These are phyloP conservation scores for Zosterops japonicus DNA, from an alignment of 2,113 vertebrate genomes.

Conservation along the genomic window DNA sequence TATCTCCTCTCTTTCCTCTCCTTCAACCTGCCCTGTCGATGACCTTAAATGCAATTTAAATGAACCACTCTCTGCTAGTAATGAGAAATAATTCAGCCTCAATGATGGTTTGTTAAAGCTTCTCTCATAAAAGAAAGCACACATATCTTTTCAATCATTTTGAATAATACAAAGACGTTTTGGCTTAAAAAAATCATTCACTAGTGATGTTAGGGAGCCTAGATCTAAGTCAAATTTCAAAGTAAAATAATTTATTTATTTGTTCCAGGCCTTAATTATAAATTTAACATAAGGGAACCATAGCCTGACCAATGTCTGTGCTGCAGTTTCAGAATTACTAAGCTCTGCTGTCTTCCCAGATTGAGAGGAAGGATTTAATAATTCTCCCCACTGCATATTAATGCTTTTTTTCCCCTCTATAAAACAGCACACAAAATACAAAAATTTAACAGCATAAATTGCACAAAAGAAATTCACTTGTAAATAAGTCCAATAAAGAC, in stretches of 20 bases:
- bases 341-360: not conserved
- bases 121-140: not conserved
- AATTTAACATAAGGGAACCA: not conserved
- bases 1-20: not conserved
- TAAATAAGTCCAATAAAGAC: not conserved
- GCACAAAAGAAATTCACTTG: not conserved
- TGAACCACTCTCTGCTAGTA: not conserved
- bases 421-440: not conserved
- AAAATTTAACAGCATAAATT: not conserved
- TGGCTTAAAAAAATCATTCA: not conserved
- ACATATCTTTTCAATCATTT: not conserved
- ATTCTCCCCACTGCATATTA: not conserved
- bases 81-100: conserved; percentile 34
- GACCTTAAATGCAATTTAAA: conserved; percentile 52
- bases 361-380: not conserved
- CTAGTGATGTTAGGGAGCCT: not conserved
- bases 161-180: not conserved
- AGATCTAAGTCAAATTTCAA: not conserved
- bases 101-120: not conserved
- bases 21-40: conserved; percentile 15
- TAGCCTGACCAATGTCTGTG: not conserved
- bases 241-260: not conserved
- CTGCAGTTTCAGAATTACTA: not conserved
- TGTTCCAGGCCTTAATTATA: not conserved
- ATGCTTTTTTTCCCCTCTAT: not conserved